phyloP scores from a whole-genome alignment of 2,888 invertebrate genomes.

The Oegoconia quadripuncta region DNA sequence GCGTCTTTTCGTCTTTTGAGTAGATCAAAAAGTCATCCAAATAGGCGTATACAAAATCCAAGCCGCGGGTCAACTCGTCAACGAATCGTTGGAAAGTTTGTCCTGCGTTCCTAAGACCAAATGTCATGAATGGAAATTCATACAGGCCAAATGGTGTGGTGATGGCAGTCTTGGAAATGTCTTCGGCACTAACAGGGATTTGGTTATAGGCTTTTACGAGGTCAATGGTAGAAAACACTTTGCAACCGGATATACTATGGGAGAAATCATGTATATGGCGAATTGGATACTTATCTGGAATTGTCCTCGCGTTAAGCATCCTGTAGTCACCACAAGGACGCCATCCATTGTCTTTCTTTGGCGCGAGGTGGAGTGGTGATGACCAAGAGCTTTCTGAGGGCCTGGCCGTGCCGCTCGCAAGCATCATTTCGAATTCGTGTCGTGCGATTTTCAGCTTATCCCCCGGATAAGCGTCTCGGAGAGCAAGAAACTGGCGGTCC shows the following conservation, averaged over 20 bases:
- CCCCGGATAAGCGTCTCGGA: slow-evolving; percentile 32
- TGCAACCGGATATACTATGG: slow-evolving; percentile 15
- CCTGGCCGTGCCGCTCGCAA: slow-evolving; percentile 21
- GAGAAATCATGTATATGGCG: slow-evolving; percentile 19
- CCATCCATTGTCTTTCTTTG: slow-evolving; percentile 35
- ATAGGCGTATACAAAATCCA: slow-evolving; percentile 28
- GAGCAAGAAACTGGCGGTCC: slow-evolving; percentile 23
- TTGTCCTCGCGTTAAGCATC: slow-evolving; percentile 32
- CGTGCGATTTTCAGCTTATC: slow-evolving; percentile 29
- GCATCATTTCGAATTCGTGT: slow-evolving; percentile 32
- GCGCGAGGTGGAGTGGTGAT: slow-evolving; percentile 36
- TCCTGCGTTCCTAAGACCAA: slow-evolving; percentile 48
- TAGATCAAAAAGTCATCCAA: slow-evolving; percentile 36
- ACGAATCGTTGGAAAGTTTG: too few relatives aligned
- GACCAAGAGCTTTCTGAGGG: slow-evolving; percentile 32
- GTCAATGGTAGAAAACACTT: slow-evolving; percentile 14
- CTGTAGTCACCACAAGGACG: slow-evolving; percentile 46
- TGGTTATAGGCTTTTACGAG: slow-evolving; percentile 41
- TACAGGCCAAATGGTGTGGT: slow-evolving; percentile 36
- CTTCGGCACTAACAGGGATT: slow-evolving; percentile 38
- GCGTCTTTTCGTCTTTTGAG: slow-evolving; percentile 14
- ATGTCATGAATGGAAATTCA: slow-evolving; percentile 37
- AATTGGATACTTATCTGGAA: slow-evolving; percentile 37
- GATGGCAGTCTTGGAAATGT: slow-evolving; percentile 42
- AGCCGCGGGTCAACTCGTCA: slow-evolving; percentile 21